These are phyloP conservation scores for Furnarius figulus DNA, from an alignment of 2,113 vertebrate genomes.

Conservation along the genomic window DNA sequence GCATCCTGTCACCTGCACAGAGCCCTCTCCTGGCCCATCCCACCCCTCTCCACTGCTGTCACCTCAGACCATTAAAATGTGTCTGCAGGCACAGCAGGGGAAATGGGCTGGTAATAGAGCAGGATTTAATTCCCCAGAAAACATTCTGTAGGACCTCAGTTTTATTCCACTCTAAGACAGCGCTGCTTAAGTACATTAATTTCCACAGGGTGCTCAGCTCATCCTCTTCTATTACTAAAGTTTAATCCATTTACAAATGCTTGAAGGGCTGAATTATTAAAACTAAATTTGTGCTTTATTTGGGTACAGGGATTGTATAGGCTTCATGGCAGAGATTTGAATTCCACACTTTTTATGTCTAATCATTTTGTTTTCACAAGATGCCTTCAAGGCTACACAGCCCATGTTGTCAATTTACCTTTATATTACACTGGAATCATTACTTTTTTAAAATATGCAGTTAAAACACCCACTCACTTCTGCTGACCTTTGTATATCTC, in stretches of 20 bases:
- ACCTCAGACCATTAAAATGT: background rate
- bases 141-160: background rate
- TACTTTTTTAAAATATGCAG: background rate
- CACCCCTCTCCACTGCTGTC: background rate
- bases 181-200: rapidly evolving
- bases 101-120: background rate
- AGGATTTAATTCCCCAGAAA: background rate
- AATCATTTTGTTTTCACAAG: background rate
- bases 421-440: background rate
- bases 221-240: background rate
- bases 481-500: background rate
- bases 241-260: background rate
- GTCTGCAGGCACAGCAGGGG: background rate
- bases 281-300: background rate
- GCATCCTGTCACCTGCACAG: background rate
- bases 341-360: background rate
- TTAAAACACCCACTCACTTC: background rate
- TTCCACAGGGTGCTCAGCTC: background rate
- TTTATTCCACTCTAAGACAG: background rate
- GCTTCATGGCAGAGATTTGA: background rate
- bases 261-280: background rate
- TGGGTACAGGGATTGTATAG: background rate
- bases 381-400: background rate
- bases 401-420: background rate
- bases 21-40: background rate